These are phyloP conservation scores for Xylota segnis DNA, from an alignment of 2,888 invertebrate species.

Conservation along the genomic window DNA sequence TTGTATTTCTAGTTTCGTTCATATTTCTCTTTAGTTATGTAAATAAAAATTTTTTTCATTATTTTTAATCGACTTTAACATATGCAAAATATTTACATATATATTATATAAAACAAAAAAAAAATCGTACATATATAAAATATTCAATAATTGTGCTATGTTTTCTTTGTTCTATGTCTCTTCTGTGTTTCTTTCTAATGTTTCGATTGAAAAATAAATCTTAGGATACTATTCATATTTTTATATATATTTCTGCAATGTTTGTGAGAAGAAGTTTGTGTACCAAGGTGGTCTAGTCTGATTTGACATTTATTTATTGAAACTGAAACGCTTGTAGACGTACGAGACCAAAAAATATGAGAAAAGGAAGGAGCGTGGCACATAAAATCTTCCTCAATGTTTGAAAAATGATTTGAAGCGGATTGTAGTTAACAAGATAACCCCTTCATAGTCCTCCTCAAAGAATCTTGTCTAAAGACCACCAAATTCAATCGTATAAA, in stretches of 20 bases:
- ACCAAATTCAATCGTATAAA: too few relatives aligned
- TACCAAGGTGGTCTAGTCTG: neutral
- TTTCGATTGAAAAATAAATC: neutral
- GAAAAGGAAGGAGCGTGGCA: too few relatives aligned
- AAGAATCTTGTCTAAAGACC: too few relatives aligned
- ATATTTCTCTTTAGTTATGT: slow-evolving; percentile 68
- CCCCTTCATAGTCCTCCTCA: too few relatives aligned
- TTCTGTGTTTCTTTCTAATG: neutral
- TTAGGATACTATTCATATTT: neutral
- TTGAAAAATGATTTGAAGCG: too few relatives aligned
- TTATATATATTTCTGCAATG: neutral
- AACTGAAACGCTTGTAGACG: too few relatives aligned
- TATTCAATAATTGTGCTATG: slow-evolving; percentile 43
- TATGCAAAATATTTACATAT: slow-evolving; percentile 29
- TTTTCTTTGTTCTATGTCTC: slow-evolving; percentile 16
- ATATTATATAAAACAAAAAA: slow-evolving; percentile 59
- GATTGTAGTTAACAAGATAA: too few relatives aligned
- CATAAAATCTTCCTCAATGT: too few relatives aligned
- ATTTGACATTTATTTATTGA: too few relatives aligned
- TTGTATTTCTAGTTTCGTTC: slow-evolving; percentile 73
- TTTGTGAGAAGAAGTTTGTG: neutral
- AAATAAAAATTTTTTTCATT: slow-evolving; percentile 70
- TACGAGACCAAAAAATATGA: too few relatives aligned
- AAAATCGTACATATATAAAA: slow-evolving; percentile 38
- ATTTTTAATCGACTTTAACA: slow-evolving; percentile 16